These are phyloP conservation scores for Pterocles gutturalis DNA, from an alignment of 2,113 vertebrate genomes.

Conservation along the genomic window DNA sequence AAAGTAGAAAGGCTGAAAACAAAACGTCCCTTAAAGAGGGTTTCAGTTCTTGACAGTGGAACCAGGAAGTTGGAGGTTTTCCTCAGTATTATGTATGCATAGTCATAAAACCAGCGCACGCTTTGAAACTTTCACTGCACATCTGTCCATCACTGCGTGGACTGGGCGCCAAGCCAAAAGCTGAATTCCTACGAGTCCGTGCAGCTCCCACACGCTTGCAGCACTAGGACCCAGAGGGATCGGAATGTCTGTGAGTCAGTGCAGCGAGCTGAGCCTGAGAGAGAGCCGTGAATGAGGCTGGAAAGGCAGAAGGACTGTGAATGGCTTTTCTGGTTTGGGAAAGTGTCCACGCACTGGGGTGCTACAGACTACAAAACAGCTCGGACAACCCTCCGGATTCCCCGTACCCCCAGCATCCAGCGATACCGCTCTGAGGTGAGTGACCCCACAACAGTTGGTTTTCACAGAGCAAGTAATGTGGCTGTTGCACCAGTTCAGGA, in stretches of 20 bases:
- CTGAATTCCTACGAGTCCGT: conserved; percentile 44
- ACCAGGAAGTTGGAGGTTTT: background rate
- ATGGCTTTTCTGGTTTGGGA: conserved; percentile 60
- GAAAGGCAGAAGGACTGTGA: conserved; percentile 54
- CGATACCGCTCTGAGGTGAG: conserved; percentile 59
- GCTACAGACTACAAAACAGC: background rate
- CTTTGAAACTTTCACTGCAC: conserved; percentile 51
- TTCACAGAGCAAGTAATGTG: background rate
- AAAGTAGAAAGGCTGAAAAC: background rate
- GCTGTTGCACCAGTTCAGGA: background rate
- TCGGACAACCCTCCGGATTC: background rate
- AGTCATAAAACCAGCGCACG: background rate
- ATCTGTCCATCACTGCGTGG: conserved; percentile 52
- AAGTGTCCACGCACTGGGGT: conserved; percentile 5
- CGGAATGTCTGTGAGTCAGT: conserved; percentile 53
- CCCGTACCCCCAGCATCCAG: background rate
- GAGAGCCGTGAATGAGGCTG: conserved; percentile 68
- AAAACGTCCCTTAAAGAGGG: background rate
- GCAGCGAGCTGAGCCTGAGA: conserved; percentile 25
- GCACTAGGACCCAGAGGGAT: conserved; percentile 72
- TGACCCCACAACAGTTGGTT: background rate
- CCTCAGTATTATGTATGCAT: background rate
- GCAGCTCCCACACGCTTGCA: conserved; percentile 54
- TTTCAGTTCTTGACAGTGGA: background rate
- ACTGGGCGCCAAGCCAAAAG: conserved; percentile 46